A percentile compares a stretch with the other conserved stretches of the same genome.
Conservation (phyloP, 2,888 invertebrate species). For the Ochropleura leucogaster region DNA sequence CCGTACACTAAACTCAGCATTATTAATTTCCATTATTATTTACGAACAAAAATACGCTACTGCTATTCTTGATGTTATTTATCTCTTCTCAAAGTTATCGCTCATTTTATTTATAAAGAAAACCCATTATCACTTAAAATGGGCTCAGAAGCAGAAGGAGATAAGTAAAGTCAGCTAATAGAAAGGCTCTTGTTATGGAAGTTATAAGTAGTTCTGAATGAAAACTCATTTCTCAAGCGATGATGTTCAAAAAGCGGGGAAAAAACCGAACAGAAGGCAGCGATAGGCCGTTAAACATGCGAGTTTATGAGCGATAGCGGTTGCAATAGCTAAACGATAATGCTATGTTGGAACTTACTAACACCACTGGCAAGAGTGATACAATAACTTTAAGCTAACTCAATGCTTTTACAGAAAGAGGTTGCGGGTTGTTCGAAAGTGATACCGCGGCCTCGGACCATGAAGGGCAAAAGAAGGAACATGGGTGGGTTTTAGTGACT, state of each 20-base stretch:
- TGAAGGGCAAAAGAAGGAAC: too few species aligned
- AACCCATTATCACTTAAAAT: slow-evolving; percentile 17
- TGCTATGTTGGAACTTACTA: not conserved
- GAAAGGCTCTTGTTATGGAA: slow-evolving; percentile 57
- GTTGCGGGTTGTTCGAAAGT: too few species aligned
- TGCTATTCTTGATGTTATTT: not conserved
- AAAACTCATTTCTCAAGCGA: slow-evolving; percentile 60
- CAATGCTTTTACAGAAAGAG: not conserved
- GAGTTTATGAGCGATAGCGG: not conserved
- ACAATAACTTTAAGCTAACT: not conserved
- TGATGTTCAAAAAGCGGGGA: slow-evolving; percentile 36
- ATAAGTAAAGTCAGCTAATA: slow-evolving; percentile 46
- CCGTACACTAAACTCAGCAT: not conserved
- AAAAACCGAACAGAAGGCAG: slow-evolving; percentile 38
- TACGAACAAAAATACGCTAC: not conserved
- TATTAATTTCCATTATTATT: not conserved
- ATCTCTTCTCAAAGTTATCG: not conserved
- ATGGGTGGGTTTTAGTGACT: too few species aligned
- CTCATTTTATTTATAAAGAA: slow-evolving; percentile 8
- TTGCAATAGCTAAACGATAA: not conserved
- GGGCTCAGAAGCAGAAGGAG: slow-evolving; percentile 10
- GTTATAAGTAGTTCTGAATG: slow-evolving; percentile 66
- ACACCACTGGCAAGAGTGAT: not conserved
- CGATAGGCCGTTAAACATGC: slow-evolving; percentile 19
- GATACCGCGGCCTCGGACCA: too few species aligned